Evolutionary conservation across 1,140 invertebrate species (phyloP).

Genomic region (Pectinophora gossypiella): DNA sequence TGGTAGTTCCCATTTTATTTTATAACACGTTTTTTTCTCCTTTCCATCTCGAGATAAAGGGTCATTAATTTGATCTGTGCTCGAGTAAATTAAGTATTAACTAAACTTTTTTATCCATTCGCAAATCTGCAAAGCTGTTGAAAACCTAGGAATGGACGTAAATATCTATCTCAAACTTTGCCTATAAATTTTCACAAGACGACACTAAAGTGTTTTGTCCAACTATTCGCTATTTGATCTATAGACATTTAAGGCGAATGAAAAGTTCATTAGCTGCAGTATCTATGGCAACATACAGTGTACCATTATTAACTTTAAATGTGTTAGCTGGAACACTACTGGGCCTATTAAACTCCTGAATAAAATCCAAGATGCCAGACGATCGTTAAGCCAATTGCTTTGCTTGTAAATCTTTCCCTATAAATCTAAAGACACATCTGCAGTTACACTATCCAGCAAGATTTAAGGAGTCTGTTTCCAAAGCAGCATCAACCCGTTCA

Average conservation of each 20-base stretch:
- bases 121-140: no score
- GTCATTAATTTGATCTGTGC: background rate
- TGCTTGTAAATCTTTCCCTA: slow-evolving; percentile 16
- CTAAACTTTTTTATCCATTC: background rate
- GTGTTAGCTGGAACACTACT: no score
- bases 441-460: slow-evolving; percentile 14
- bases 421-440: slow-evolving; percentile 16
- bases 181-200: no score
- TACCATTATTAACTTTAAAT: no score
- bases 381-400: slow-evolving; percentile 10
- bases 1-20: background rate
- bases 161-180: no score
- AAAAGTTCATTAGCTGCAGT: no score
- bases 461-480: slow-evolving; percentile 11
- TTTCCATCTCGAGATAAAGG: background rate
- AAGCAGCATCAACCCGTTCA: slow-evolving; percentile 1
- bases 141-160: no score
- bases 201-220: no score
- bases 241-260: no score
- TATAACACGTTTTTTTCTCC: background rate
- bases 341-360: background rate
- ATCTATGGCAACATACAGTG: no score
- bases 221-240: no score
- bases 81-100: no score
- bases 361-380: background rate